phyloP scores from a whole-genome alignment of 1,140 invertebrate genomes.

The Cydia strobilella region DNA sequence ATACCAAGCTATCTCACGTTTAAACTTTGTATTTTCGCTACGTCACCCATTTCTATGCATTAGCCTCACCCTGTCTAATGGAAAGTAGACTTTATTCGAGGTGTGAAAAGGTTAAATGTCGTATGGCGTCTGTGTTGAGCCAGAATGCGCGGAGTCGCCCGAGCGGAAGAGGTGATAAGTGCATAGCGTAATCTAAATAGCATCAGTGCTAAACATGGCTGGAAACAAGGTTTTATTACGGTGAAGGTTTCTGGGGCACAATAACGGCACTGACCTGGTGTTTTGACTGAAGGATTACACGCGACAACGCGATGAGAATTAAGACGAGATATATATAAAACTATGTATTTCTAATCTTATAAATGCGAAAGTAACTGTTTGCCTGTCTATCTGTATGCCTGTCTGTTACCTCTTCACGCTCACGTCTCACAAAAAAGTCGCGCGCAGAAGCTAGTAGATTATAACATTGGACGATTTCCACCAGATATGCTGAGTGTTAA shows the following conservation, averaged over 20 bases:
- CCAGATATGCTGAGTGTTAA: too few relatives aligned
- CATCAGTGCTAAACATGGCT: slow-evolving; percentile 43
- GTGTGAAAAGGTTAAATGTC: slow-evolving; percentile 55
- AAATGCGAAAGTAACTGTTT: too few relatives aligned
- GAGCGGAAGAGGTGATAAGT: slow-evolving; percentile 72
- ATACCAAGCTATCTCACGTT: slow-evolving; percentile 49
- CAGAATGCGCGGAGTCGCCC: slow-evolving; percentile 56
- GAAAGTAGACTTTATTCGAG: slow-evolving; percentile 43
- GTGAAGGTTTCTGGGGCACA: background rate
- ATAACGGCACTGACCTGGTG: too few relatives aligned
- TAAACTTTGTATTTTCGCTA: slow-evolving; percentile 56
- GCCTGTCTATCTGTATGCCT: too few relatives aligned
- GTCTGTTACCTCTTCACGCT: too few relatives aligned
- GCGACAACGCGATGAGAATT: too few relatives aligned
- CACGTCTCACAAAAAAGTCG: too few relatives aligned
- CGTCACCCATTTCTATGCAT: slow-evolving; percentile 67
- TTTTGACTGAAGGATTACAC: too few relatives aligned
- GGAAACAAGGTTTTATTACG: slow-evolving; percentile 1
- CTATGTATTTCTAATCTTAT: too few relatives aligned
- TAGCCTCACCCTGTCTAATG: slow-evolving; percentile 42
- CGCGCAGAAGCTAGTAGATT: too few relatives aligned
- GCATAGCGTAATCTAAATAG: slow-evolving; percentile 70
- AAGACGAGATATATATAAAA: too few relatives aligned
- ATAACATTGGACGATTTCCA: too few relatives aligned
- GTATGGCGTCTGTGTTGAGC: slow-evolving; percentile 41